Evolutionary conservation across 2,888 invertebrate species (phyloP), one percentile per base, ranked within the genome.

Genomic region (Lomographa bimaculata): DNA sequence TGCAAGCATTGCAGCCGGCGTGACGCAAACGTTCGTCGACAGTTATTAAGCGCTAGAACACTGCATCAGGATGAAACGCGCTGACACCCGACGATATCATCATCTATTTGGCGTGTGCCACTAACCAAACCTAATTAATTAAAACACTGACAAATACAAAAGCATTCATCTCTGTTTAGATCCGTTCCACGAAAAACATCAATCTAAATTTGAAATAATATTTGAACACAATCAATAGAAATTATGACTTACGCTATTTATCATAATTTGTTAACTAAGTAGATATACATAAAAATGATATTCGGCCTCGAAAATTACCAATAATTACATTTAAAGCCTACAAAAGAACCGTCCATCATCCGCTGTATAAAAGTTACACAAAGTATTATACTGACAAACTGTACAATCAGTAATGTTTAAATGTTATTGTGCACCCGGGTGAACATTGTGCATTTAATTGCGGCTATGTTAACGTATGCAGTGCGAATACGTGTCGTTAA

Each of bases 1-100:
- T 66, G 67, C 75, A 74, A 77, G 79, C 78, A 74, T 69, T 74
- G 78, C 80, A 74, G 76, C 60, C 72, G 64, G 18, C 42, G 75
- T 81, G 85, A 85, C 82, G 84, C 83, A 81, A 83, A 83, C 83
- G 69, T 65, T 75, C 71, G 82, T 74, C 75, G 87, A 87, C 87
- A 86, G 86, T 76, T 86, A 86, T 84, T 83, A 87, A 86, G 85
- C 77, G 79, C 61, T 79, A 76, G 76, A 77, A 71, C 77, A 71
- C 69, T 71, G 75, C 76, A 77, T 67, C 71, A 64, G 74, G 76
- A 74, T 60, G 69, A 64, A 64, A 56, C 60, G 60, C 53, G 60
- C 57, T 69, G 75, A 76, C 69, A 65, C 39, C 28, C 51, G 51
- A 64, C 60, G 58, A 74, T 73, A 76, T 66, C 73, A 73, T 78